Evolutionary conservation across 2,797 vertebrate genomes (phyloP).

Genomic region (Carapus acus): DNA sequence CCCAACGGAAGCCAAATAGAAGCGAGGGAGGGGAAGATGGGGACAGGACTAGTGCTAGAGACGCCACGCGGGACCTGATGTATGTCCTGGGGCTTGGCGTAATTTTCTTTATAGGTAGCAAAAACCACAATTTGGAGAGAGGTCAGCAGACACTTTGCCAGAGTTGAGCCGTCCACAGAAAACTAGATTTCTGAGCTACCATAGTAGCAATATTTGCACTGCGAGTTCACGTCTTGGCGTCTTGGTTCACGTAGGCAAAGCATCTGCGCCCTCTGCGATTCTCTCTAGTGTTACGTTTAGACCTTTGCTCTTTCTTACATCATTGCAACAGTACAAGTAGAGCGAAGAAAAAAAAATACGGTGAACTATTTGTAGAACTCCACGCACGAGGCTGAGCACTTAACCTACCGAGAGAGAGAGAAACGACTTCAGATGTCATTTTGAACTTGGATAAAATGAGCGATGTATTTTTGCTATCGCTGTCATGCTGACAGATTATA

Average conservation of each 20-base stretch:
- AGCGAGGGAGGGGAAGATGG: conserved; percentile 4
- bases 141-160: too few species aligned
- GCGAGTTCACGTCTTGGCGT: too few species aligned
- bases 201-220: too few species aligned
- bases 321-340: too few species aligned
- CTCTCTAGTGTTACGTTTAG: too few species aligned
- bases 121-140: too few species aligned
- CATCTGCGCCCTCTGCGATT: conserved; percentile 41
- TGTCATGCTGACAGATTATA: too few species aligned
- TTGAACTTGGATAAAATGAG: conserved; percentile 17
- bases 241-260: too few species aligned
- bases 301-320: too few species aligned
- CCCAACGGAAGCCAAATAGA: conserved; percentile 12
- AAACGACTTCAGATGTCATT: conserved; percentile 6
- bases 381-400: conserved; percentile 31
- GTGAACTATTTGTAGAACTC: conserved; percentile 25
- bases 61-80: conserved; percentile 16
- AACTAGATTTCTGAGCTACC: too few species aligned
- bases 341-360: conserved; percentile 28
- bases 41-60: conserved; percentile 31
- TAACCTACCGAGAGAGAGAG: conserved; percentile 17
- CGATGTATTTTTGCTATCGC: conserved; percentile 25
- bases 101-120: conserved; percentile 44
- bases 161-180: too few species aligned
- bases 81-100: too few species aligned